These are phyloP conservation scores for Nyctalus aviator DNA, from an alignment of 2,797 vertebrate species.

Conservation along the genomic window DNA sequence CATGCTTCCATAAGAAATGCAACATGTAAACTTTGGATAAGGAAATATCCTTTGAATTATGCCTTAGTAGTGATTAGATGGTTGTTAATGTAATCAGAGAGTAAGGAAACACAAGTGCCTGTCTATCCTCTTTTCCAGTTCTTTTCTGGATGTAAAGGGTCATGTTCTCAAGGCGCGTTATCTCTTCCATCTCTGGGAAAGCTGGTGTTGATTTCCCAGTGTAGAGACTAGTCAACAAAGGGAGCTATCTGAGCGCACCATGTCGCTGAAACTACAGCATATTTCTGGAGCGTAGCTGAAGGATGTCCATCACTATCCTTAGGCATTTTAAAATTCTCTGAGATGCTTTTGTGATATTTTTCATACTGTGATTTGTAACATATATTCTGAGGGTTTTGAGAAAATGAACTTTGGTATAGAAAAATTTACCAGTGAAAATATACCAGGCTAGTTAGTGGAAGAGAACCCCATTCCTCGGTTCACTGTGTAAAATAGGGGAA, in stretches of 20 bases:
- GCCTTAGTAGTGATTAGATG: conserved; percentile 51
- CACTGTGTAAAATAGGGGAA: background rate
- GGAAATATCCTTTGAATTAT: conserved; percentile 39
- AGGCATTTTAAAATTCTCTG: conserved; percentile 29
- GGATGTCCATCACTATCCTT: conserved; percentile 51
- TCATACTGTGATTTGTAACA: background rate
- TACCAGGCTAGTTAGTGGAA: conserved; percentile 1
- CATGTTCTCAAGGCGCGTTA: conserved; percentile 70
- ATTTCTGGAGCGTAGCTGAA: conserved; percentile 53
- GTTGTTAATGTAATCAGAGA: conserved; percentile 74
- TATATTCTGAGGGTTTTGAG: background rate
- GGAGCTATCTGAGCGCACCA: conserved; percentile 21
- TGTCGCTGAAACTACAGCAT: background rate
- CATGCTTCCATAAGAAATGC: background rate
- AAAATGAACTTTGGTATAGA: conserved; percentile 10
- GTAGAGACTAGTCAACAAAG: conserved; percentile 66
- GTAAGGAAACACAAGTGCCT: conserved; percentile 67
- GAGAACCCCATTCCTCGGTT: background rate
- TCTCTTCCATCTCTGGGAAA: conserved; percentile 76
- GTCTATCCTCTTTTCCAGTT: conserved; percentile 60
- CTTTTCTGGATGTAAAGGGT: conserved; percentile 69
- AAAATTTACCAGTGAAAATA: conserved; percentile 37
- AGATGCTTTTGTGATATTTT: conserved; percentile 45
- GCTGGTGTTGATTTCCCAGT: conserved; percentile 79
- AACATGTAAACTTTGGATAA: conserved; percentile 43